Conservation (phyloP, 2,888 invertebrate genomes). For the Lasius platythorax region DNA sequence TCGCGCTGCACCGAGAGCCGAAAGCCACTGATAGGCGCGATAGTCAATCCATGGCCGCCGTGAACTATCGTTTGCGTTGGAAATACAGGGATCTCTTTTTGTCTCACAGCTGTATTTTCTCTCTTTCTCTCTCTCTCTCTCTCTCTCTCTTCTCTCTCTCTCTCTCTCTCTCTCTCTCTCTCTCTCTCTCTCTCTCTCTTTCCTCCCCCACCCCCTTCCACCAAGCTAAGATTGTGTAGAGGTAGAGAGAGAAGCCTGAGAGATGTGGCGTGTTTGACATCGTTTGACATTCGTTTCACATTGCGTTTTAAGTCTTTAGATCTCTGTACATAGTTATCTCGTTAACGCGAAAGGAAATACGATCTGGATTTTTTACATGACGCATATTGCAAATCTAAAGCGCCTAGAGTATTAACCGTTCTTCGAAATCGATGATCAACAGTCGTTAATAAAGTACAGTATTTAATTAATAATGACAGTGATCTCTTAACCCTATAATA, state of each 20-base stretch:
- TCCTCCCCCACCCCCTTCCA: too few species aligned
- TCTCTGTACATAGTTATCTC: background rate
- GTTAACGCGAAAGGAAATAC: constrained; percentile 7
- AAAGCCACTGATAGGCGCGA: background rate
- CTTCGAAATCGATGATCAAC: background rate
- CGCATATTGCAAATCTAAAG: too few species aligned
- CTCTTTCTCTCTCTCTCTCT: too few species aligned
- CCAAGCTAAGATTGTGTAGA: too few species aligned
- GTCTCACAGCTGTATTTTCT: background rate
- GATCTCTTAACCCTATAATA: background rate
- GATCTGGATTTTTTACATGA: background rate
- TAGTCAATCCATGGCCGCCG: constrained; percentile 14
- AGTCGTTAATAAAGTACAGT: background rate
- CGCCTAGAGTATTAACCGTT: background rate
- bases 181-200: too few species aligned
- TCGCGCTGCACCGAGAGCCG: background rate
- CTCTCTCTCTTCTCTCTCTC: too few species aligned
- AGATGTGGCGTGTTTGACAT: constrained; percentile 37
- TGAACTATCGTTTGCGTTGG: background rate
- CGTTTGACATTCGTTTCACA: constrained; percentile 73
- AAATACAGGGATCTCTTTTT: too few species aligned
- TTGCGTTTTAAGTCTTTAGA: constrained; percentile 61
- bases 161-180: too few species aligned
- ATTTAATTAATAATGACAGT: background rate
- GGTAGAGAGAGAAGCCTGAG: too few species aligned